A percentile compares a stretch with the other conserved stretches of the same genome.
Evolutionary conservation across 2,797 vertebrate genomes (phyloP).

Genomic region (Darevskia mixta): DNA sequence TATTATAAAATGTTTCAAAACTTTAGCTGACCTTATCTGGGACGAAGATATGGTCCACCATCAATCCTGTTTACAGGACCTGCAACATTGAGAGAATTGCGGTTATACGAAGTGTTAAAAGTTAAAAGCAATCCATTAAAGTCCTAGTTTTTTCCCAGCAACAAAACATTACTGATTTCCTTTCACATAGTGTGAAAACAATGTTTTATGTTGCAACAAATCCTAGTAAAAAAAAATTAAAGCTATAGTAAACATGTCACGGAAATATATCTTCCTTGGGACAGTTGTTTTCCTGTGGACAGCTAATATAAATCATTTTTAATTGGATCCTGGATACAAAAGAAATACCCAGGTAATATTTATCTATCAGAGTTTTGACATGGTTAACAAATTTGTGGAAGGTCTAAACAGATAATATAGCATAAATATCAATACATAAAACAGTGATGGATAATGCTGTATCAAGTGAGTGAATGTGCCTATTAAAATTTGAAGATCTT

Average conservation of each 20-base stretch:
- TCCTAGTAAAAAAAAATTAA: slow-evolving; percentile 25
- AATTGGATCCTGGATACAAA: slow-evolving; percentile 23
- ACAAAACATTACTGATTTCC: slow-evolving; percentile 29
- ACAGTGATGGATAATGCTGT: slow-evolving; percentile 26
- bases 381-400: slow-evolving; percentile 28
- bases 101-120: slow-evolving; percentile 78
- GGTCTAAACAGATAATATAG: slow-evolving; percentile 10
- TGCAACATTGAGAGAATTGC: slow-evolving; percentile 84
- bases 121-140: slow-evolving; percentile 34
- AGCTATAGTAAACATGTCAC: slow-evolving; percentile 14
- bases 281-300: slow-evolving; percentile 22
- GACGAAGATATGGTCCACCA: slow-evolving; percentile 87
- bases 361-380: slow-evolving; percentile 19
- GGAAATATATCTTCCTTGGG: slow-evolving; percentile 19
- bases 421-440: slow-evolving; percentile 13
- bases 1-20: not conserved
- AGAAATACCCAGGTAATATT: slow-evolving; percentile 30
- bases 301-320: slow-evolving; percentile 28
- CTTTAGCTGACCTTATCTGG: slow-evolving; percentile 76
- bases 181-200: slow-evolving; percentile 30
- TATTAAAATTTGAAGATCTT: slow-evolving; percentile 37
- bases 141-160: not conserved
- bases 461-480: slow-evolving; percentile 25
- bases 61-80: slow-evolving; percentile 85
- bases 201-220: not conserved